Percentiles rank a stretch among this genome's conserved stretches.
These are phyloP conservation scores for Platynereis dumerilii DNA, from an alignment of 2,888 invertebrate species.

Conservation along the genomic window DNA sequence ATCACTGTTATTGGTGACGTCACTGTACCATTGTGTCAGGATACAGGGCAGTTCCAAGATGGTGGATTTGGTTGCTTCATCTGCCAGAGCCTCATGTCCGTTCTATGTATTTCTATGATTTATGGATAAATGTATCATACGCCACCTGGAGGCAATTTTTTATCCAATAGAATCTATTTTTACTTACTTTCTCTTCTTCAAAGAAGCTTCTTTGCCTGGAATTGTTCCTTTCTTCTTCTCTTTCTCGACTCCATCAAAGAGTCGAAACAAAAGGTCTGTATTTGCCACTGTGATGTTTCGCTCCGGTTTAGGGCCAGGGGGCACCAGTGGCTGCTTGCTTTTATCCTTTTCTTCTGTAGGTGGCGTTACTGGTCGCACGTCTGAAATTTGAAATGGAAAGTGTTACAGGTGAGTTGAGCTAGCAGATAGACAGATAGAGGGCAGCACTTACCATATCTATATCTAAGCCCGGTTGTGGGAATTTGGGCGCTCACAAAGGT, in stretches of 20 bases:
- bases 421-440: not conserved
- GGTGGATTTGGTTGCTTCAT: no score
- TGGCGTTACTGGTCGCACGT: constrained; percentile 57
- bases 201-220: not conserved
- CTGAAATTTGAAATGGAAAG: constrained; percentile 37
- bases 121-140: no score
- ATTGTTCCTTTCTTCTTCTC: constrained; percentile 40
- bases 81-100: no score
- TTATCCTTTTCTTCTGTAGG: constrained; percentile 47
- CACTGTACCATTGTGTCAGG: no score
- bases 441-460: no score
- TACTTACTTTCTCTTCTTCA: constrained; percentile 24
- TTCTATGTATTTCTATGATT: no score
- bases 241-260: constrained; percentile 65
- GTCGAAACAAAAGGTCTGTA: constrained; percentile 66
- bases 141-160: no score
- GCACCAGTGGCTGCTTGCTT: constrained; percentile 58
- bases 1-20: no score
- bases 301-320: constrained; percentile 51
- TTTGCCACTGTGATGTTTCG: constrained; percentile 62
- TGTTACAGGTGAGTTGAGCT: not conserved
- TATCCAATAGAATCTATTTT: no score
- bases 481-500: no score
- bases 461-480: no score
- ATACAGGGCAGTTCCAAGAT: no score